Percentiles rank a stretch among this genome's conserved stretches.
Conservation (phyloP, 2,888 invertebrate genomes). For the Yponomeuta plumbellus region DNA sequence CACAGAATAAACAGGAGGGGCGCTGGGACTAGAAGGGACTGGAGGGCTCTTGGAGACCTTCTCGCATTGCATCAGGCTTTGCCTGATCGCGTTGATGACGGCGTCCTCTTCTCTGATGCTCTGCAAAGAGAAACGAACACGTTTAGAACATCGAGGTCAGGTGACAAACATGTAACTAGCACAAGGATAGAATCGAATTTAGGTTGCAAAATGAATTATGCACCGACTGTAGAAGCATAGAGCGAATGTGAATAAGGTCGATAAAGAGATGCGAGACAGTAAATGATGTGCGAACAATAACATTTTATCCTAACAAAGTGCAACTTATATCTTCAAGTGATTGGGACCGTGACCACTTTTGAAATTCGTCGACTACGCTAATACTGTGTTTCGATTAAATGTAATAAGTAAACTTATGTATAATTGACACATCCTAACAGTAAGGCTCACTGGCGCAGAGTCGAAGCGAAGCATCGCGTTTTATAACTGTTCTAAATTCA, state of each 20-base stretch:
- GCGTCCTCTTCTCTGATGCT: slow-evolving; percentile 82
- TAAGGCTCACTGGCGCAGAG: too few species aligned
- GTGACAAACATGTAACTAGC: not conserved
- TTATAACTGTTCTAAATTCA: too few species aligned
- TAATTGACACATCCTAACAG: too few species aligned
- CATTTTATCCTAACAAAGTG: too few species aligned
- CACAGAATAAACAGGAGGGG: slow-evolving; percentile 78
- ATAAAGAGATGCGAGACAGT: too few species aligned
- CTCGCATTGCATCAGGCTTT: slow-evolving; percentile 92
- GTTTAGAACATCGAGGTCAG: not conserved
- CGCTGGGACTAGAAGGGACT: slow-evolving; percentile 52
- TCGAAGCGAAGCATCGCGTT: too few species aligned
- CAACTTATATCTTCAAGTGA: too few species aligned
- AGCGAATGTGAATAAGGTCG: not conserved
- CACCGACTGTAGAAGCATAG: not conserved
- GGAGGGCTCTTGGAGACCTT: slow-evolving; percentile 79
- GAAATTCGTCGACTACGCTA: too few species aligned
- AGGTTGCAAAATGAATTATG: not conserved
- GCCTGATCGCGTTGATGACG: slow-evolving; percentile 92
- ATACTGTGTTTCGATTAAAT: too few species aligned
- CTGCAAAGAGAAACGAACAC: slow-evolving; percentile 34
- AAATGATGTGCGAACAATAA: too few species aligned
- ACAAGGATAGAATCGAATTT: slow-evolving; percentile 1
- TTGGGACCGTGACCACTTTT: too few species aligned
- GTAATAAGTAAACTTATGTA: too few species aligned